Evolutionary conservation across 92 coral and sea anemone genomes (phyloP), one percentile per base, ranked within the genome.

Genomic region (Zoanthus gigantus): DNA sequence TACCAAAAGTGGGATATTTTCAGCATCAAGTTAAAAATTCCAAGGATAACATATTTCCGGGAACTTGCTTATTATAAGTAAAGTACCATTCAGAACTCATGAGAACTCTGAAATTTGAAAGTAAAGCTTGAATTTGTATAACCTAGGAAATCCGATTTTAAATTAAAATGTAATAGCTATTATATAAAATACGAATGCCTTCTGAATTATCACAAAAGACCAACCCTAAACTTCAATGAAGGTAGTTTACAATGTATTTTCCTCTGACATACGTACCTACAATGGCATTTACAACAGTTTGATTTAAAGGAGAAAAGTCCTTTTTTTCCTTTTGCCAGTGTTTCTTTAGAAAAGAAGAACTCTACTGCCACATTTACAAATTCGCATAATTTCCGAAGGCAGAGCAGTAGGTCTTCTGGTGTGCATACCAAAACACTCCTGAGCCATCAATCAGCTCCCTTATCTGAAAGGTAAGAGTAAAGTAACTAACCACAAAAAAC

Each of bases 281-380:
- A 66, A 66, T 66, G 30, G 71, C 31, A n/a, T 66, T 66, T 66
- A 66, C 71, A 66, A 66, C 31, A 14, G 71, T 66, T 66, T 66
- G 71, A 66, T n/a, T 66, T 66, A 66, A 66, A 66, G 71, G 71
- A 14, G 30, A 5, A 66, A 66, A 66, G 71, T 77, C 58, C 90
- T 73, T 74, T 56, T 76, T 32, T 78, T 65, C 28, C 78, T 16
- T 17, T 3, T 2, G 90, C 60, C 0, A 87, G 90, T 45, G 31
- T 56, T 29, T 87, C 85, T 66, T 77, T 48, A 65, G 58, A 44
- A 47, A 87, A 87, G 78, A 77, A 78, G 17, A 87, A 78, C 45
- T 71, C 72, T 32, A 87, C 57, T 65, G 80, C 90, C 45, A 86
- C 90, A 79, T 87, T 87, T 37, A 56, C 80, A 44, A 52, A 79